These are phyloP conservation scores for Felis chaus DNA, from an alignment of 2,113 vertebrate genomes.

Conservation along the genomic window DNA sequence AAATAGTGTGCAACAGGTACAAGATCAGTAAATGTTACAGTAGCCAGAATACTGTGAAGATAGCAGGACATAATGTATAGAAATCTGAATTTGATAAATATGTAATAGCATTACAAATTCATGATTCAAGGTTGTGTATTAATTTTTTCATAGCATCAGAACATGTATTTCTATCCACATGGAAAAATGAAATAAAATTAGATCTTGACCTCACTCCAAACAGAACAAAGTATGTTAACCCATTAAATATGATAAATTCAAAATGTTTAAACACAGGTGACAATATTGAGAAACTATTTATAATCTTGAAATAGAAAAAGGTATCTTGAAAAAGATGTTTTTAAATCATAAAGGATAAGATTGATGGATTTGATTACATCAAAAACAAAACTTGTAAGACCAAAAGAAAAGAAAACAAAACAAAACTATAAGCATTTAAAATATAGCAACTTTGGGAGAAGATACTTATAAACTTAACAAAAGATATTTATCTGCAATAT, in stretches of 20 bases:
- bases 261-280: background rate
- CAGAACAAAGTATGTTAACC: background rate
- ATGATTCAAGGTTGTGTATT: background rate
- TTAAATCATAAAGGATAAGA: background rate
- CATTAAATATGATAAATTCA: background rate
- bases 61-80: background rate
- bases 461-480: background rate
- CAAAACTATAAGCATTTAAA: background rate
- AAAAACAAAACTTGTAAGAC: background rate
- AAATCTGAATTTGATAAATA: background rate
- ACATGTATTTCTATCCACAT: background rate
- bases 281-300: background rate
- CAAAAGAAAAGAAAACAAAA: background rate
- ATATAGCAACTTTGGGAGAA: background rate
- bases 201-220: background rate
- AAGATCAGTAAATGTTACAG: background rate
- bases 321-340: background rate
- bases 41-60: background rate
- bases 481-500: background rate
- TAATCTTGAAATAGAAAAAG: background rate
- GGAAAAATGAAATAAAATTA: conserved; percentile 14
- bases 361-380: background rate
- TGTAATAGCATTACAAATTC: background rate
- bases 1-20: background rate
- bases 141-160: background rate